These are phyloP conservation scores for Siderastrea siderea DNA, from an alignment of 92 coral and sea anemone genomes.

Conservation along the genomic window DNA sequence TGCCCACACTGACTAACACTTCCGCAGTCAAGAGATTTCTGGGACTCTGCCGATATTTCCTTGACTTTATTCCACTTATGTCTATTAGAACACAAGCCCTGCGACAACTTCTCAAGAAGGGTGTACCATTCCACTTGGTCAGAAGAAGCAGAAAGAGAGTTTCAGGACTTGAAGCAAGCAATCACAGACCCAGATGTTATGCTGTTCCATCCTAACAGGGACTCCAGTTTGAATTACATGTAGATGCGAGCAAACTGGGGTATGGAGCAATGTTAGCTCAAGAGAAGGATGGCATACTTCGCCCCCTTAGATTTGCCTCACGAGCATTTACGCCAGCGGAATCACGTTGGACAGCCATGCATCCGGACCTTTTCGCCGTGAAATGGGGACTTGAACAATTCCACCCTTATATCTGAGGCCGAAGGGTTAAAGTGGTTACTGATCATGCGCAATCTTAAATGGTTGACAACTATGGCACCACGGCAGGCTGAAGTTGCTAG, in stretches of 20 bases:
- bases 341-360: conserved; percentile 64
- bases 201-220: conserved; percentile 68
- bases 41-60: conserved; percentile 62
- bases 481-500: conserved; percentile 65
- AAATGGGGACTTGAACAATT: conserved; percentile 65
- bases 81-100: conserved; percentile 53
- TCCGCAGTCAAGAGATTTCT: conserved; percentile 54
- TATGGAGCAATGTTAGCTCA: conserved; percentile 76
- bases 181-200: conserved; percentile 66
- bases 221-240: conserved; percentile 52
- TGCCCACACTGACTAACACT: conserved; percentile 66
- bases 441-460: conserved; percentile 63
- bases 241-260: conserved; percentile 59
- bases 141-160: conserved; percentile 54
- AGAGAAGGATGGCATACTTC: conserved; percentile 43
- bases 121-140: conserved; percentile 54
- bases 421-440: conserved; percentile 49
- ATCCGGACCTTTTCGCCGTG: conserved; percentile 58
- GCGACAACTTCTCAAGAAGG: conserved; percentile 40
- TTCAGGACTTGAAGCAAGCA: conserved; percentile 46
- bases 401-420: conserved; percentile 49
- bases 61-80: conserved; percentile 54
- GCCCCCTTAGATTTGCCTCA: conserved; percentile 53
- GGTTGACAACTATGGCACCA: conserved; percentile 71
- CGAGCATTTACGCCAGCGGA: conserved; percentile 53